Evolutionary conservation across 2,113 vertebrate genomes (phyloP).

Genomic region (Aleadryas rufinucha): DNA sequence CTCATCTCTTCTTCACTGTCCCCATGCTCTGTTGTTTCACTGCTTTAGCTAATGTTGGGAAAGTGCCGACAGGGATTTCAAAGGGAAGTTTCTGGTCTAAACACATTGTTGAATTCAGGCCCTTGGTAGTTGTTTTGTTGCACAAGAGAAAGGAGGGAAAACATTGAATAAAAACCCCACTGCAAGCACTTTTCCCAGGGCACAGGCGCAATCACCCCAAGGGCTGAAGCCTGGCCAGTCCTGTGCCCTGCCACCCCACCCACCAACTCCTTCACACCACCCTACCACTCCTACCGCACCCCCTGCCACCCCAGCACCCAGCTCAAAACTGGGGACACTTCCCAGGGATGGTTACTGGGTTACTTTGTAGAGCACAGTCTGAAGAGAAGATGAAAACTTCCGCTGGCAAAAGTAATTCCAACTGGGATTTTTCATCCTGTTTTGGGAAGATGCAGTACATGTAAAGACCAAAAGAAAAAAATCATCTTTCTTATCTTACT

Average conservation of each 20-base stretch:
- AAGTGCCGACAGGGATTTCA: conserved; percentile 48
- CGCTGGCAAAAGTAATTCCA: neutral
- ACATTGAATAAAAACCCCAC: neutral
- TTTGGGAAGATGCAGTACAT: neutral
- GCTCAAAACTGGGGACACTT: neutral
- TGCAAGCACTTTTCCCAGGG: neutral
- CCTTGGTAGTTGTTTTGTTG: neutral
- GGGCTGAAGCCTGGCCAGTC: neutral
- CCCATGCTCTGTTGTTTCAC: neutral
- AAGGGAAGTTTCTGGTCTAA: conserved; percentile 6
- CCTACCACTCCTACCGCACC: neutral
- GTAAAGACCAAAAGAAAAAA: neutral
- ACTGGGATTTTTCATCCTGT: neutral
- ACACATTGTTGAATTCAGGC: neutral
- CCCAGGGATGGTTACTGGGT: neutral
- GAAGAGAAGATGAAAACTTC: neutral
- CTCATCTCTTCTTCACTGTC: neutral
- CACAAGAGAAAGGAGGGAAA: conserved; percentile 38
- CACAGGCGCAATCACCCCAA: neutral
- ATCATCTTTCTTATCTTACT: neutral
- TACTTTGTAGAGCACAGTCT: neutral
- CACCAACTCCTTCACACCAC: neutral
- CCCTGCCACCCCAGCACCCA: neutral
- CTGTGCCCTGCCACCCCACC: neutral
- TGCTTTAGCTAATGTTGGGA: neutral